Conservation (phyloP, 2,888 invertebrate genomes). For the Drosophila maculinotata region DNA sequence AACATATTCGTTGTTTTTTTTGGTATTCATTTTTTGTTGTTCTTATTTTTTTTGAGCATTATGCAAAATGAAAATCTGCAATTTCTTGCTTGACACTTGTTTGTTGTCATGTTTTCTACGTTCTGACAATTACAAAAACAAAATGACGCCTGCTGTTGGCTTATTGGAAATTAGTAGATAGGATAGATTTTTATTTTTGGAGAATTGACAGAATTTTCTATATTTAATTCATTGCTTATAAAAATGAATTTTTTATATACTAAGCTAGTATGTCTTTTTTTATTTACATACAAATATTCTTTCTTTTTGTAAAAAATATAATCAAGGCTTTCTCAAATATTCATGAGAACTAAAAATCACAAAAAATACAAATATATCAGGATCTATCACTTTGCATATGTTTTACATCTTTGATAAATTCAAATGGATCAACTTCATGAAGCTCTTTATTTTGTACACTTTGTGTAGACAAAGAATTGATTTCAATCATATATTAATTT, state of each 20-base stretch:
- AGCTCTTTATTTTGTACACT: too few species aligned
- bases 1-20: conserved; percentile 23
- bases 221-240: neutral
- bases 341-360: too few species aligned
- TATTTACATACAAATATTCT: too few species aligned
- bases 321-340: too few species aligned
- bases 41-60: conserved; percentile 45
- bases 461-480: too few species aligned
- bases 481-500: too few species aligned
- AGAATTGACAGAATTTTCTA: neutral
- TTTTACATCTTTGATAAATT: neutral
- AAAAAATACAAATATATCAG: neutral
- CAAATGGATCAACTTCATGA: neutral
- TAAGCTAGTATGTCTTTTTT: too few species aligned
- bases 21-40: conserved; percentile 5
- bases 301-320: too few species aligned
- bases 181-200: neutral
- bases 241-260: neutral
- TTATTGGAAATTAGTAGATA: neutral
- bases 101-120: conserved; percentile 72
- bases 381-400: too few species aligned
- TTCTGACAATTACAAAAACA: conserved; percentile 41
- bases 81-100: conserved; percentile 73
- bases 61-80: conserved; percentile 77
- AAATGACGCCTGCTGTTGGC: conserved; percentile 14